A percentile compares a stretch with the other conserved stretches of the same genome.
These are phyloP conservation scores for Habrosyne pyritoides DNA, from an alignment of 2,888 invertebrate species.

Conservation along the genomic window DNA sequence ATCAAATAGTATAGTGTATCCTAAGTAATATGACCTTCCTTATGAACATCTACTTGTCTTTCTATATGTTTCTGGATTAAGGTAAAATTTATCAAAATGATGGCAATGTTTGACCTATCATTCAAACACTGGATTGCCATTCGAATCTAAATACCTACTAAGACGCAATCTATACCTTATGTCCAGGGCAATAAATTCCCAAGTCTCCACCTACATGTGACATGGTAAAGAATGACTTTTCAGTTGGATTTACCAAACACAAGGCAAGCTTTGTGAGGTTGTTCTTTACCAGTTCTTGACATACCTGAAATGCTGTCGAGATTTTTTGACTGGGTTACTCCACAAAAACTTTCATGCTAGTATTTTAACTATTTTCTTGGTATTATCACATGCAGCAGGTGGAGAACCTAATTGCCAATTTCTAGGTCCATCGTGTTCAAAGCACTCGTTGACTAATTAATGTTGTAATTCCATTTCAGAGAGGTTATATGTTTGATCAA, in stretches of 20 bases:
- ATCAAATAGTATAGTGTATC: too few relatives aligned
- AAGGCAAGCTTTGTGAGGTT: neutral
- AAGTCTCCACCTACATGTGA: neutral
- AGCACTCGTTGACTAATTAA: neutral
- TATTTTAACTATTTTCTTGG: neutral
- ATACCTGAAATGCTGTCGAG: neutral
- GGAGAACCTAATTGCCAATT: neutral
- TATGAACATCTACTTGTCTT: too few relatives aligned
- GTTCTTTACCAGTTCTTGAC: neutral
- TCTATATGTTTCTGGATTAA: too few relatives aligned
- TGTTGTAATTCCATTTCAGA: conserved; percentile 2
- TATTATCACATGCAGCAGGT: neutral
- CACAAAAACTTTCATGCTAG: neutral
- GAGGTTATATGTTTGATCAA: conserved; percentile 26
- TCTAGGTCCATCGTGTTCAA: neutral
- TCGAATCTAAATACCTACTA: too few relatives aligned
- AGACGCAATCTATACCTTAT: neutral
- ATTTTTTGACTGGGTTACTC: neutral
- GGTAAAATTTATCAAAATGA: too few relatives aligned
- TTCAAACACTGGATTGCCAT: too few relatives aligned
- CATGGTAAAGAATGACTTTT: neutral
- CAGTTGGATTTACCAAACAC: neutral
- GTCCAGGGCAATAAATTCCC: neutral
- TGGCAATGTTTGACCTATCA: too few relatives aligned
- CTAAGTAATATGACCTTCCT: too few relatives aligned